Conservation (phyloP, 2,797 vertebrate species). For the Hydrolagus colliei region DNA sequence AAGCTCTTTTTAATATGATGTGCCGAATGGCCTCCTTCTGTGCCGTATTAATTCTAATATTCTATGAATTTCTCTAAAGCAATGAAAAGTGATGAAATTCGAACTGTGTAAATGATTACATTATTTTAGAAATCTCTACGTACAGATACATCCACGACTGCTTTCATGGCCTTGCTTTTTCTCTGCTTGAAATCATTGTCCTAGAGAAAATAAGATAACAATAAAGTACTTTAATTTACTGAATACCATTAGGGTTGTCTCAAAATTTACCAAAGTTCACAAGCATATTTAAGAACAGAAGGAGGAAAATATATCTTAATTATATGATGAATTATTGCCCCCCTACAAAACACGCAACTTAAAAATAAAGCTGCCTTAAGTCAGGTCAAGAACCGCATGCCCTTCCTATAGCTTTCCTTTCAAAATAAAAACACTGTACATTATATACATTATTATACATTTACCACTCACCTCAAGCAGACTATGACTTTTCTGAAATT, state of each 20-base stretch:
- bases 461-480: slow-evolving; percentile 73
- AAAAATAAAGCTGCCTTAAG: not conserved
- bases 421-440: too few relatives aligned
- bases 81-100: too few relatives aligned
- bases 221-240: not conserved
- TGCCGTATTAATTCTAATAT: too few relatives aligned
- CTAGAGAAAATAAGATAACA: slow-evolving; percentile 50
- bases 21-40: too few relatives aligned
- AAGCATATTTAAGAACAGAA: not conserved
- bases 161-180: slow-evolving; percentile 70
- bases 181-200: slow-evolving; percentile 81
- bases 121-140: slow-evolving; percentile 47
- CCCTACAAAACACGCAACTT: too few relatives aligned
- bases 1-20: too few relatives aligned
- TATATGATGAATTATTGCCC: too few relatives aligned
- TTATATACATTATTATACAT: not conserved
- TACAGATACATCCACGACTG: slow-evolving; percentile 71
- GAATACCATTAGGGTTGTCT: not conserved
- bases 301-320: not conserved
- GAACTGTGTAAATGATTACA: not conserved
- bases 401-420: not conserved
- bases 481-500: slow-evolving; percentile 86
- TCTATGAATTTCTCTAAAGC: too few relatives aligned
- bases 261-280: not conserved
- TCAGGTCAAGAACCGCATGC: not conserved